These are phyloP conservation scores for Chaetura pelagica DNA, from an alignment of 2,113 vertebrate genomes.

Conservation along the genomic window DNA sequence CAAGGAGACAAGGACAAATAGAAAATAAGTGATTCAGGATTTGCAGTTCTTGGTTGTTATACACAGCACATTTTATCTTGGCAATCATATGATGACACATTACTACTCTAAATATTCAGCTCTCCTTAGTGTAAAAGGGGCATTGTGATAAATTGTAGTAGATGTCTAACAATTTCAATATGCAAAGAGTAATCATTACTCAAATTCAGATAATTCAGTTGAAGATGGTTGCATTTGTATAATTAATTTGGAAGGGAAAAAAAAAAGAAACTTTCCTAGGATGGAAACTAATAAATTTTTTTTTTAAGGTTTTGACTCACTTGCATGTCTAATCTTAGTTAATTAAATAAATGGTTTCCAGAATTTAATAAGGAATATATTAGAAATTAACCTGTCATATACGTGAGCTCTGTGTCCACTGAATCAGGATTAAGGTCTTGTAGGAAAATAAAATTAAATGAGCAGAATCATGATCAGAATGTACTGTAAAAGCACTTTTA, in stretches of 20 bases:
- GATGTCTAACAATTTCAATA: background rate
- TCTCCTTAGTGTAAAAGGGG: background rate
- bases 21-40: background rate
- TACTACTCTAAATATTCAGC: conserved; percentile 22
- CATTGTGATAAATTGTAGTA: background rate
- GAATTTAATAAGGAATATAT: background rate
- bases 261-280: background rate
- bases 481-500: background rate
- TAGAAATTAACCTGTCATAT: background rate
- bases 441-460: background rate
- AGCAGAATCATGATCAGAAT: background rate
- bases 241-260: background rate
- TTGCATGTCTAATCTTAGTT: background rate
- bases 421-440: background rate
- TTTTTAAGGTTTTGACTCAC: background rate
- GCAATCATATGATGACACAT: background rate
- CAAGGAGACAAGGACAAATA: conserved; percentile 2
- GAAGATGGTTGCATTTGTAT: background rate
- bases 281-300: background rate
- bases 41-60: background rate
- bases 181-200: background rate
- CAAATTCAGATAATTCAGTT: background rate
- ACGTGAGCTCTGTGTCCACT: background rate
- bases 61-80: background rate
- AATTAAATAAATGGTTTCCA: background rate